Evolutionary conservation across 2,888 invertebrate genomes (phyloP).

Genomic region (Heliconius aoede): DNA sequence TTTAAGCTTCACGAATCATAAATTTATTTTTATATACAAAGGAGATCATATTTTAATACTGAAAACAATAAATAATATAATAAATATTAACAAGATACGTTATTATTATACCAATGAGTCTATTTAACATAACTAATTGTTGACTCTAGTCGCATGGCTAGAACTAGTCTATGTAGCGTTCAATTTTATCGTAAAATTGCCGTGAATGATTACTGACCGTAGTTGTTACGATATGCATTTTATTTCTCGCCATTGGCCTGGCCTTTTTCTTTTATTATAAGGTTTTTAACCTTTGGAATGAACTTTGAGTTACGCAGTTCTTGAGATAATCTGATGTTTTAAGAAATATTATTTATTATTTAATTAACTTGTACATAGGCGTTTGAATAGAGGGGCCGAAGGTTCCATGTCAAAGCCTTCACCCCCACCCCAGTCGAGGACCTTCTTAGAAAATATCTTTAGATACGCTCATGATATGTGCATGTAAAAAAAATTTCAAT

Average conservation of each 20-base stretch:
- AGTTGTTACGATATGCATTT: conserved; percentile 11
- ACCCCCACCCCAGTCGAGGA: too few species aligned
- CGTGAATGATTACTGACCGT: conserved; percentile 22
- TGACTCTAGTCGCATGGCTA: conserved; percentile 9
- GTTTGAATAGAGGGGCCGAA: too few species aligned
- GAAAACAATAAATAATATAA: background rate
- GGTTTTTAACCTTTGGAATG: conserved; percentile 6
- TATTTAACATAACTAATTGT: conserved; percentile 26
- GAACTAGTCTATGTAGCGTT: conserved; percentile 9
- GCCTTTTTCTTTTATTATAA: conserved; percentile 16
- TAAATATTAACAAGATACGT: background rate
- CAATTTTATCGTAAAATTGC: conserved; percentile 24
- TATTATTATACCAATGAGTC: background rate
- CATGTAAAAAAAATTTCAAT: too few species aligned
- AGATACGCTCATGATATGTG: too few species aligned
- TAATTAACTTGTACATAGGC: too few species aligned
- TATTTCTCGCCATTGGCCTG: conserved; percentile 5
- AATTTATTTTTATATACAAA: too few species aligned
- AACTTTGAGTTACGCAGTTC: background rate
- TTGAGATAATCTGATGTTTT: background rate
- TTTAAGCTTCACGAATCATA: too few species aligned
- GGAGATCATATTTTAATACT: background rate
- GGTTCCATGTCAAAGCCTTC: too few species aligned
- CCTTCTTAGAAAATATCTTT: too few species aligned
- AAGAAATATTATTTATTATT: too few species aligned